phyloP scores from a whole-genome alignment of 2,797 vertebrate species.

The Rallus crepitans region DNA sequence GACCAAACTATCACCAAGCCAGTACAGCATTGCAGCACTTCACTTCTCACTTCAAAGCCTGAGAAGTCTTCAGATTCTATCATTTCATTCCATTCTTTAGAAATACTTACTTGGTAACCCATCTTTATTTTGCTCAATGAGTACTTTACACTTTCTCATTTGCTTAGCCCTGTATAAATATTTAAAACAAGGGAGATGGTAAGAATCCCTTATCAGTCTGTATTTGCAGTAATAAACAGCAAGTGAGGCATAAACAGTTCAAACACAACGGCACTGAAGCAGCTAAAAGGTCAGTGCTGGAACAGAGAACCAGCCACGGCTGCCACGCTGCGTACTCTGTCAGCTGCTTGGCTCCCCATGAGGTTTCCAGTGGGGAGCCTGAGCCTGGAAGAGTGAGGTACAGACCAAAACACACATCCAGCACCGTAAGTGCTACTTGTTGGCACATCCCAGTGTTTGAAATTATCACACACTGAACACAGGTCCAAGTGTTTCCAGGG shows the following conservation, averaged over 20 bases:
- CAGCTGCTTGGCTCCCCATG: neutral
- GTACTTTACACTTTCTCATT: neutral
- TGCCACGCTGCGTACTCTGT: neutral
- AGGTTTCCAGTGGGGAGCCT: neutral
- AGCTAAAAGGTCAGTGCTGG: neutral
- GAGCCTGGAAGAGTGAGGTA: neutral
- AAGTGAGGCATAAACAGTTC: neutral
- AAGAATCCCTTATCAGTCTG: neutral
- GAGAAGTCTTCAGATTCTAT: neutral
- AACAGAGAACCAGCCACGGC: neutral
- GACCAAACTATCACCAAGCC: neutral
- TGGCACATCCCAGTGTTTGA: neutral
- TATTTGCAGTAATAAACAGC: neutral
- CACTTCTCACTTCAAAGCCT: neutral
- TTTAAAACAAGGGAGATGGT: neutral
- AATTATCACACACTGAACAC: neutral
- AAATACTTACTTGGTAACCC: neutral
- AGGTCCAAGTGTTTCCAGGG: neutral
- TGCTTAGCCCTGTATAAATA: neutral
- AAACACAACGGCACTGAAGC: rapidly evolving
- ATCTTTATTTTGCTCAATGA: neutral
- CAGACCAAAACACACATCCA: rapidly evolving
- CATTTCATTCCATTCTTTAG: neutral
- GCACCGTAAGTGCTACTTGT: rapidly evolving
- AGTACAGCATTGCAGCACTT: neutral